Base-by-base conservation (phyloP, 2,888 invertebrate genomes). In the Watsonalla cultraria region DNA sequence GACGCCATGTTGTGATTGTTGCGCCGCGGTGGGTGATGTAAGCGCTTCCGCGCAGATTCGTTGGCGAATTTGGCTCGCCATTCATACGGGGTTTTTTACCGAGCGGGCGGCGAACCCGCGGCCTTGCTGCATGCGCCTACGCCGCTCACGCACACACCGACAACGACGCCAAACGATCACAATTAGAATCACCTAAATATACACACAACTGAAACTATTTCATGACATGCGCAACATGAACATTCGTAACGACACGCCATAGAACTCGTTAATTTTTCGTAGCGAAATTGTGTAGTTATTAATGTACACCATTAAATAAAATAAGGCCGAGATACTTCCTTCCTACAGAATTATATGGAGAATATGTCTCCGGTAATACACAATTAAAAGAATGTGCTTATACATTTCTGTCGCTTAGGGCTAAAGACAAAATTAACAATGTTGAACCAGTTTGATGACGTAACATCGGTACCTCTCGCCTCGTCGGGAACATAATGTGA, bases 81-180 rank as follows among this genome's bases (percentile, higher is more conserved):
- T 88, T 90, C 88, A 90, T 88, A 76, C 82, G 71, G 69, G 68
- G 76, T 82, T 85, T 87, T 84, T 84, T 80, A 72, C 78, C 63
- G 67, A 63, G 67, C 80, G 84, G 81, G 65, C 85, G 82, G 72
- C 85, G 85, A 85, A 86, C 85, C 66, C 79, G 64, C 86, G 87
- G 84, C 88, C 86, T 86, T 87, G 86, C 74, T 69, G 57, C 62
- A 54, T 71, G 82, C 83, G 80, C 83, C 82, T 81, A 82, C 84
- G 80, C 77, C 63, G 63, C 49, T 59, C 62, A 51, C 55, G 54
- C 59, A 74, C 77, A 76, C 76, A 61, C 57, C 60, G 68, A 72
- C 70, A 64, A 66, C 61, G 60, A 70, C 78, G 75, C 73, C 68
- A 74, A 74, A 76, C 66, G 66, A 72, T 74, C 76, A 70, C 75